Evolutionary conservation across 2,888 invertebrate species (phyloP).

Genomic region (Lobophora halterata): DNA sequence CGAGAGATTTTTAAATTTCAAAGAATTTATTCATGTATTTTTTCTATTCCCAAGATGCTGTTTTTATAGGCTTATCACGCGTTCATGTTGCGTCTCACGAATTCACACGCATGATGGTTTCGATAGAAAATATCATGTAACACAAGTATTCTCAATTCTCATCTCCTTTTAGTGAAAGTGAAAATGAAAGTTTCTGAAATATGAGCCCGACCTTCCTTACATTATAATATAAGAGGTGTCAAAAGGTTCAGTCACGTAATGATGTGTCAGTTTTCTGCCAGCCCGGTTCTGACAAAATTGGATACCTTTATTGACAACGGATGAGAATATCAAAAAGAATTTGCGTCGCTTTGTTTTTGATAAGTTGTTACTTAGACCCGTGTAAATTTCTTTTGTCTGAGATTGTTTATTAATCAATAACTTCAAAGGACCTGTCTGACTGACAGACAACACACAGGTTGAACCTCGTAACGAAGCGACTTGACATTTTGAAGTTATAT

Average conservation of each 20-base stretch:
- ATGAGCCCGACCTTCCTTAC: conserved; percentile 24
- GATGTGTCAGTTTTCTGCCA: conserved; percentile 62
- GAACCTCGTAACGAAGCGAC: no score
- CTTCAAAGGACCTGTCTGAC: no score
- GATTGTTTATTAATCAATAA: no score
- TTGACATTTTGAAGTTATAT: no score
- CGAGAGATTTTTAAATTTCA: no score
- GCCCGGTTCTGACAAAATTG: conserved; percentile 52
- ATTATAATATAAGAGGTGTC: conserved; percentile 54
- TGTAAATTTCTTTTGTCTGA: neutral
- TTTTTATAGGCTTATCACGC: no score
- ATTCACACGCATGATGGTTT: no score
- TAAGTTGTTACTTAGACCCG: neutral
- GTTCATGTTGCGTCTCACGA: no score
- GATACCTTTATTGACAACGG: conserved; percentile 60
- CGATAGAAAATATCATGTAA: neutral
- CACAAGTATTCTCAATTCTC: conserved; percentile 3
- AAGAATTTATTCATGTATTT: no score
- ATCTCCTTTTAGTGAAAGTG: conserved; percentile 1
- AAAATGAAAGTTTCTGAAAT: conserved; percentile 7
- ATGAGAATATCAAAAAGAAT: conserved; percentile 40
- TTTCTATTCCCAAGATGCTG: no score
- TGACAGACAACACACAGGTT: no score
- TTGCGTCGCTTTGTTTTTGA: conserved; percentile 31
- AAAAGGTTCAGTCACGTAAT: conserved; percentile 65